Evolutionary conservation across 2,113 vertebrate species (phyloP).

Genomic region (Empidonax alnorum): DNA sequence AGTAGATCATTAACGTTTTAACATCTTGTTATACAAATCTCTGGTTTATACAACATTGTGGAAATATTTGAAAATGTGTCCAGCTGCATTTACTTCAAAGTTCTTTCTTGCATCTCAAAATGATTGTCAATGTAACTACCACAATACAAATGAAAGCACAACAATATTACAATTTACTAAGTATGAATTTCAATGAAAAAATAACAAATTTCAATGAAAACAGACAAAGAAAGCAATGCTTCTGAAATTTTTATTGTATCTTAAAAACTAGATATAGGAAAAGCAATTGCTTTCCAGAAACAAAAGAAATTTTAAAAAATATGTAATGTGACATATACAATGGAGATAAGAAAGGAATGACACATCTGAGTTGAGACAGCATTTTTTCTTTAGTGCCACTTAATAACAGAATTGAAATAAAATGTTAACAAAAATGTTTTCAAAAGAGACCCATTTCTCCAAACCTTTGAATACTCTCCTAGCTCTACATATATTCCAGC

Average conservation of each 20-base stretch:
- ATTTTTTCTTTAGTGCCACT: not conserved
- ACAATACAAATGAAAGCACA: not conserved
- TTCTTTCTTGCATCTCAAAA: not conserved
- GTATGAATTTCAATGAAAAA: not conserved
- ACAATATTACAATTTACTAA: not conserved
- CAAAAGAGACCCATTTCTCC: not conserved
- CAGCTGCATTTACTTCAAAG: not conserved
- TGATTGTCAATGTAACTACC: not conserved
- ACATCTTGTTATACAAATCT: not conserved
- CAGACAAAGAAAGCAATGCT: not conserved
- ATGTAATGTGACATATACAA: accelerated
- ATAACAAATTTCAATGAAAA: not conserved
- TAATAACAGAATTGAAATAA: not conserved
- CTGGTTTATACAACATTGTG: not conserved
- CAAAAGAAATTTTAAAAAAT: not conserved
- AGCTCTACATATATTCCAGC: accelerated
- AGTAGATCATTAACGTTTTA: not conserved
- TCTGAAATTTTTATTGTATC: not conserved
- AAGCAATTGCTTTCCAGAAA: not conserved
- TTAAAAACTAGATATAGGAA: not conserved
- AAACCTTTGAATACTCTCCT: not conserved
- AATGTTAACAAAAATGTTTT: not conserved
- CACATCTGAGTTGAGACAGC: not conserved
- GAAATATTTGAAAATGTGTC: not conserved
- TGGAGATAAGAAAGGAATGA: not conserved